Base-by-base conservation (phyloP, 35 echinoderm and acorn worm genomes). In the Heliocidaris erythrogramma region DNA sequence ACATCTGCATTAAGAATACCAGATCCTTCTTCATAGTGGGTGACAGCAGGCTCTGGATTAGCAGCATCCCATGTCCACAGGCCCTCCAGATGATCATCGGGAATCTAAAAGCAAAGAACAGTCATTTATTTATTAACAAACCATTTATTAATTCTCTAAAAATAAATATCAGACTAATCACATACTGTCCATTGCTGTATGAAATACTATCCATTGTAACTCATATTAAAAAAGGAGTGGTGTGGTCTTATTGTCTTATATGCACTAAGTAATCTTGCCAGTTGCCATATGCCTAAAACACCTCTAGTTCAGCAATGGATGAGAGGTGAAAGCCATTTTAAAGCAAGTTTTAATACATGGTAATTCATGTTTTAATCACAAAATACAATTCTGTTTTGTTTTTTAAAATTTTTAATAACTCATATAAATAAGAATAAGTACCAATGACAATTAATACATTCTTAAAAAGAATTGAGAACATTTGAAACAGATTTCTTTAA, bases 11-110 rank as follows among this genome's bases (percentile, higher is more conserved):
- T 93, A 50, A 88, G n/a, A 86, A 97, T 27, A 27, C 98, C 96
- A 60, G 35, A 32, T 30, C 98, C 96, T 78, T 95, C 88, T 13
- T 92, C 60, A 61, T 92, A 96, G 18, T 95, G 31, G 21, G 31
- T 85, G 31, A 84, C 48, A 42, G 85, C 24, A 42, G 98, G 98
- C n/a, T 97, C 86, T 56, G 94, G 60, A 30, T 94, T 32, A 31
- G 93, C 96, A 9, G 94, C 94, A 90, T 97, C 86, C 96, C 96
- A 99, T 18, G 53, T n/a, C 94, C 90, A 99, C 18, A 96, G 60
- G 49, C 98, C 98, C 24, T 96, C 95, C 47, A 99, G 61, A 94
- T 99, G 98, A 94, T 99, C 96, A 95, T 97, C 95, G 24, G 98
- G 98, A 49, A 99, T 99, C 98, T 99, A 31, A 27, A 56, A 78